phyloP scores from a whole-genome alignment of 2,113 vertebrate genomes.

The Xenopus laevis region DNA sequence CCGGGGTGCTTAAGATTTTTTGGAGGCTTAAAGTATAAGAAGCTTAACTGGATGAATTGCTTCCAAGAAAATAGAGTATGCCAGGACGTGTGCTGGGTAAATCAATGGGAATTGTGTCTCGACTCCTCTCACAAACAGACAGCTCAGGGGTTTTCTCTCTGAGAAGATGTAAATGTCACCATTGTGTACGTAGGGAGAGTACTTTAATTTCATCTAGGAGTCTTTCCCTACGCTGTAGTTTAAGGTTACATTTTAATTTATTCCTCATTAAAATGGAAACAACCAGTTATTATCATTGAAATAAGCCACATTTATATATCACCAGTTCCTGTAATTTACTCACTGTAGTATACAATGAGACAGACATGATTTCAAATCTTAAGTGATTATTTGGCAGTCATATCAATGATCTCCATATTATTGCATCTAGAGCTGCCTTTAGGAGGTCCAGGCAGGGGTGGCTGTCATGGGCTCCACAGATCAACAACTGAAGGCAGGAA shows the following conservation, averaged over 20 bases:
- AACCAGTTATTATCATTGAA: conserved; percentile 34
- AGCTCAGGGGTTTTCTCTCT: conserved; percentile 27
- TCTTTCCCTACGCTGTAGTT: conserved; percentile 3
- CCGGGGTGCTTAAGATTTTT: conserved; percentile 43
- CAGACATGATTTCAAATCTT: too few relatives aligned
- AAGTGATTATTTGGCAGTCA: too few relatives aligned
- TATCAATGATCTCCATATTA: too few relatives aligned
- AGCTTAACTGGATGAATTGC: conserved; percentile 36
- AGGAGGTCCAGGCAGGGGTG: too few relatives aligned
- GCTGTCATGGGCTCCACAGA: too few relatives aligned
- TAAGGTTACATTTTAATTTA: conserved; percentile 37
- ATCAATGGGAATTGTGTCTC: conserved; percentile 28
- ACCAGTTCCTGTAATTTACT: not conserved
- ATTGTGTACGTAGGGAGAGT: conserved; percentile 31
- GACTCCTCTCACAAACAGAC: conserved; percentile 2
- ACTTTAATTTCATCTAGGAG: conserved; percentile 10
- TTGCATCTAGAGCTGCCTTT: too few relatives aligned
- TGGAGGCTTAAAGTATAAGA: conserved; percentile 39
- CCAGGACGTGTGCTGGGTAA: conserved; percentile 38
- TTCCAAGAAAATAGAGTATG: conserved; percentile 38
- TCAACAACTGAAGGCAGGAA: too few relatives aligned
- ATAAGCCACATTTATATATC: conserved; percentile 6
- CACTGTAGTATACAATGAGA: too few relatives aligned
- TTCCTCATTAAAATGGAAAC: conserved; percentile 34
- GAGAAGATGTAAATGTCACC: conserved; percentile 31